Evolutionary conservation across 2,888 invertebrate genomes (phyloP).

Genomic region (Camponotus fellah): DNA sequence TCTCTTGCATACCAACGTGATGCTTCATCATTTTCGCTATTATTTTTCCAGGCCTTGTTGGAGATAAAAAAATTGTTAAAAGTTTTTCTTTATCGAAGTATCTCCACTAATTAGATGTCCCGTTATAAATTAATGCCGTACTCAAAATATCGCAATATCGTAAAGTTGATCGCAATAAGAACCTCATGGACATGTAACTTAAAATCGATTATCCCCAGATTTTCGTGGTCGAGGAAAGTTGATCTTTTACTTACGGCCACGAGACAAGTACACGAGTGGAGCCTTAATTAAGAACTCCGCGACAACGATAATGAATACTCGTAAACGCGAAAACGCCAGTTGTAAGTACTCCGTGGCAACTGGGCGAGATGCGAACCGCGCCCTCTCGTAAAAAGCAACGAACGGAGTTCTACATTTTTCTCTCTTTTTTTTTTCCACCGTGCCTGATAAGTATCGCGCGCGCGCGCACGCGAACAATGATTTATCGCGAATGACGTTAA

Average conservation of each 20-base stretch:
- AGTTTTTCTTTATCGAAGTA: background rate
- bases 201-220: slow-evolving; percentile 13
- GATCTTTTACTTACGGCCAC: slow-evolving; percentile 36
- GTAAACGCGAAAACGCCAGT: slow-evolving; percentile 29
- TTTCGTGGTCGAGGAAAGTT: slow-evolving; percentile 27
- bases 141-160: background rate
- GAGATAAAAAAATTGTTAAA: background rate
- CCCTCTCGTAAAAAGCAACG: background rate
- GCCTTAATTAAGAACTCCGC: slow-evolving; percentile 52
- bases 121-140: background rate
- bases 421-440: background rate
- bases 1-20: background rate
- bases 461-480: slow-evolving; percentile 35
- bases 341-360: slow-evolving; percentile 28
- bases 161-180: background rate
- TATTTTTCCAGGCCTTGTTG: background rate
- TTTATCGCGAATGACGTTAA: slow-evolving; percentile 53
- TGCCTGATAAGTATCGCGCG: slow-evolving; percentile 12
- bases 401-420: background rate
- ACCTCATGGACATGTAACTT: background rate
- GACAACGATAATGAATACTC: slow-evolving; percentile 54
- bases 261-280: slow-evolving; percentile 22
- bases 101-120: background rate
- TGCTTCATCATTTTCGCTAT: background rate
- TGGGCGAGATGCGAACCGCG: slow-evolving; percentile 37